These are phyloP conservation scores for Artibeus jamaicensis DNA, from an alignment of 2,797 vertebrate genomes.

Conservation along the genomic window DNA sequence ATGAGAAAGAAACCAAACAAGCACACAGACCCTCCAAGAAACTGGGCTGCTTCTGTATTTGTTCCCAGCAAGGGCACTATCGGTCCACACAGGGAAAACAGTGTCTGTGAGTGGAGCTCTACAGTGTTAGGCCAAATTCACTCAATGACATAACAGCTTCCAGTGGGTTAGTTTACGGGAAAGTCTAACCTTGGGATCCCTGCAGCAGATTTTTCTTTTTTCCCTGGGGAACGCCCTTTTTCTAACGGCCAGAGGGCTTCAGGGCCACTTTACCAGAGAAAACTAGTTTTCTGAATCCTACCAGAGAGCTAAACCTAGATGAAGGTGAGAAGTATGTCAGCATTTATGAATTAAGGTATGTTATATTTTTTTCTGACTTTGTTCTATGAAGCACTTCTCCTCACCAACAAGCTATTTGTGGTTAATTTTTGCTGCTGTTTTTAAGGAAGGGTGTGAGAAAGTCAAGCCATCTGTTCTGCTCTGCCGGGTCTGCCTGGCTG, in stretches of 20 bases:
- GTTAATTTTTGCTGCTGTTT: background rate
- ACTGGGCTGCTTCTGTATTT: background rate
- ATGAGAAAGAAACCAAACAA: background rate
- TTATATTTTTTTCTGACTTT: conserved; percentile 12
- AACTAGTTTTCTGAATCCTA: background rate
- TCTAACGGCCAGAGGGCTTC: background rate
- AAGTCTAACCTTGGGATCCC: background rate
- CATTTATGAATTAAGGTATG: background rate
- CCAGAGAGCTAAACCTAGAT: background rate
- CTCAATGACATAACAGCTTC: background rate
- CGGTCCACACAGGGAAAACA: background rate
- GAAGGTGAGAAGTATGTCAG: background rate
- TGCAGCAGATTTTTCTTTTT: background rate
- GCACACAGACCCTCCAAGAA: background rate
- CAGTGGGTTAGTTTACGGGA: background rate
- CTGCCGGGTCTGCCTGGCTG: background rate
- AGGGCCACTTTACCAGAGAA: background rate
- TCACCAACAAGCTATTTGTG: background rate
- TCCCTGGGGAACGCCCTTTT: background rate
- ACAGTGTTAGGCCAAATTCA: background rate
- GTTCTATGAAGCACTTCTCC: background rate
- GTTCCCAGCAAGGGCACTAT: background rate
- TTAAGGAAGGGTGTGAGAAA: conserved; percentile 2
- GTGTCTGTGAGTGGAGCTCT: background rate
- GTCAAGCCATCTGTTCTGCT: background rate